Conservation (phyloP, 2,888 invertebrate species). For the Bhutanitis thaidina region DNA sequence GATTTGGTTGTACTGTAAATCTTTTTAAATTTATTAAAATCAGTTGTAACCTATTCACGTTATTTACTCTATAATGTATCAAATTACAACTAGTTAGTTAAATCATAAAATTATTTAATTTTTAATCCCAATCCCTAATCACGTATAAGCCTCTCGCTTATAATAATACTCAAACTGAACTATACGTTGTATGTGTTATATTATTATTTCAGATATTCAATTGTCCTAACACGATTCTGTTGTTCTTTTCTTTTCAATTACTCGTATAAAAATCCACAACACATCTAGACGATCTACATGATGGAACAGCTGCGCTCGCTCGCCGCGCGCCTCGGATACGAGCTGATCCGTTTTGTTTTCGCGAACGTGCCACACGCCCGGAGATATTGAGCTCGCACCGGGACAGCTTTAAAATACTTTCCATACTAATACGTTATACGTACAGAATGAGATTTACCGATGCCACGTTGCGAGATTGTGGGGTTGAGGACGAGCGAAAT, state of each 20-base stretch:
- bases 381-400: constrained; percentile 32
- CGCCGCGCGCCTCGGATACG: constrained; percentile 44
- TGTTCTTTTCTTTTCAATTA: neutral
- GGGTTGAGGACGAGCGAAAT: neutral
- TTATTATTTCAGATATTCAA: neutral
- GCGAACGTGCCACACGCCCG: constrained; percentile 32
- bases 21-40: too few relatives aligned
- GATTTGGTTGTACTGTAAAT: too few relatives aligned
- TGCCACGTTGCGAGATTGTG: neutral
- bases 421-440: constrained; percentile 13
- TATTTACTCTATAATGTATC: too few relatives aligned
- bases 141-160: too few relatives aligned
- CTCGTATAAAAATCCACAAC: neutral
- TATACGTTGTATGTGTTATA: too few relatives aligned
- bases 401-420: constrained; percentile 32
- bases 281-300: constrained; percentile 8
- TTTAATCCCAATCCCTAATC: too few relatives aligned
- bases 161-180: too few relatives aligned
- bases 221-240: neutral
- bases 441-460: constrained; percentile 6
- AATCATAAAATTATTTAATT: too few relatives aligned
- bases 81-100: too few relatives aligned
- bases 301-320: constrained; percentile 30
- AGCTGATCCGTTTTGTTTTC: constrained; percentile 64
- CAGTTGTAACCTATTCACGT: too few relatives aligned